Base-by-base conservation (phyloP, 2,797 vertebrate genomes). In the Lemur catta region DNA sequence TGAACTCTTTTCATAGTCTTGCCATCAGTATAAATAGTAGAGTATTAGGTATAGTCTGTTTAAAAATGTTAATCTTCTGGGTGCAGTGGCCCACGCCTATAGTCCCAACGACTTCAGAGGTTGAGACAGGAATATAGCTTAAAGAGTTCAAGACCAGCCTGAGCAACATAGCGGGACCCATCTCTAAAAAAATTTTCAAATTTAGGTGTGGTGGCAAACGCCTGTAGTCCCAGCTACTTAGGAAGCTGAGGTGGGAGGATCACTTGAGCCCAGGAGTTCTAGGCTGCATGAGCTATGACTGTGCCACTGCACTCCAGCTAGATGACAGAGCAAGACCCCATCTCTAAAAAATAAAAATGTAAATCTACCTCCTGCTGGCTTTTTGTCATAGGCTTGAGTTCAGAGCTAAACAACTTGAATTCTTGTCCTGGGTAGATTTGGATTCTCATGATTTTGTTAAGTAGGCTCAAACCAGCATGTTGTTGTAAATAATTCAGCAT, bases 391-490 rank as follows among this genome's bases (percentile, higher is more conserved):
- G 63, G 26, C 61, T 93, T 95, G 33, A 93, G 26, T 96, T 91
- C 67, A 93, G 43, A 87, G 15, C 17, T 84, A 52, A 94, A 84
- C 28, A 95, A 50, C 14, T 69, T 85, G 9, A 96, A 94, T 93
- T 94, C 65, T 97, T 96, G 12, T 85, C 59, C 18, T 71, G 48
- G 33, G 43, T 94, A 38, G 38, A 86, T 92, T 96, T 96, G 57
- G 30, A 65, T 81, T 96, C 26, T 94, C 15, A 9, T 75, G 74
- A 7, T 86, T 97, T 95, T 89, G 14, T 94, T 94, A 92, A 94
- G 38, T 74, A 89, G 65, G 33, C n/a, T 92, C 43, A 95, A 91
- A 74, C 48, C 57, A 94, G 6, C 71, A 94, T 74, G 57, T 92
- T 93, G 82, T 38, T 96, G 22, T 24, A 93, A 17, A 48, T 87